A percentile compares a stretch with the other conserved stretches of the same genome.
Evolutionary conservation across 2,113 vertebrate genomes (phyloP).

Genomic region (Riparia riparia): DNA sequence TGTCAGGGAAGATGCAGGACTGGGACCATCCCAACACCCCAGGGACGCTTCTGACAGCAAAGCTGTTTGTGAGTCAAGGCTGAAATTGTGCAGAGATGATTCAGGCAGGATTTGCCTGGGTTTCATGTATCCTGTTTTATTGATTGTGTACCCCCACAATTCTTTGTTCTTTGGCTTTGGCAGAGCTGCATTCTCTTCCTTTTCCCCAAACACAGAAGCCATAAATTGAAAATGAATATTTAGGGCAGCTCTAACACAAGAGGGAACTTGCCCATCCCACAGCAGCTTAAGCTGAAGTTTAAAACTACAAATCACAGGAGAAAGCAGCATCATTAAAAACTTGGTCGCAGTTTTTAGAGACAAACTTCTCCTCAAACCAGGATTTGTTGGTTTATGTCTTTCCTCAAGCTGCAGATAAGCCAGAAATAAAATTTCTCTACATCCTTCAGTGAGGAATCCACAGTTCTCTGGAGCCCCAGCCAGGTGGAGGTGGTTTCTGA

Average conservation of each 20-base stretch:
- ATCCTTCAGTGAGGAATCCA: background rate
- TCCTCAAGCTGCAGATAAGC: background rate
- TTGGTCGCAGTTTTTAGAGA: background rate
- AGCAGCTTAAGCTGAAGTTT: background rate
- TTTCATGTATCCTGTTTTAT: background rate
- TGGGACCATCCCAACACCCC: background rate
- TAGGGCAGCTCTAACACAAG: background rate
- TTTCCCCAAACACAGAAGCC: background rate
- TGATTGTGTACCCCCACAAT: background rate
- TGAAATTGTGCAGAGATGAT: background rate
- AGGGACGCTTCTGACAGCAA: background rate
- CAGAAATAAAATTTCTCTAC: background rate
- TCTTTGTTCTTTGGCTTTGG: background rate
- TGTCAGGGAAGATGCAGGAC: background rate
- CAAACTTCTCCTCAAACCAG: background rate
- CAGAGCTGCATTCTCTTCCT: background rate
- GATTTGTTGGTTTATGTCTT: conserved; percentile 24
- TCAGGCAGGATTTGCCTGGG: background rate
- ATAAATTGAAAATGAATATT: background rate
- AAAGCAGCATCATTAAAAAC: background rate
- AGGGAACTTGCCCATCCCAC: background rate
- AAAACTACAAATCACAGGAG: background rate
- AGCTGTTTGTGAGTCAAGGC: background rate
- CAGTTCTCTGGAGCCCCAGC: background rate
- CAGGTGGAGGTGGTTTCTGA: conserved; percentile 23